phyloP scores from a whole-genome alignment of 2,113 vertebrate genomes.

The Neofelis nebulosa region DNA sequence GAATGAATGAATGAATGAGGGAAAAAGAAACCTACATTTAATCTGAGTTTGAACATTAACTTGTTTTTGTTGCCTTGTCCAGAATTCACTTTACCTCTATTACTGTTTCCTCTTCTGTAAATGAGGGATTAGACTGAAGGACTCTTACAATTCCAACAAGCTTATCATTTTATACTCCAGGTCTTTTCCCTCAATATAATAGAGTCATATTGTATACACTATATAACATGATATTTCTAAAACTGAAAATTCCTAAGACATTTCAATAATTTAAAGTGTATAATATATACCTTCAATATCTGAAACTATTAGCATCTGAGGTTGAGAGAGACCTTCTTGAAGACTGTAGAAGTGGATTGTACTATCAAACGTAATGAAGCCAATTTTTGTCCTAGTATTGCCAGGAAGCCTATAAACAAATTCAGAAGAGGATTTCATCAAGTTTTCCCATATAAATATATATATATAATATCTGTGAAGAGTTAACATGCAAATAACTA shows the following conservation, averaged over 20 bases:
- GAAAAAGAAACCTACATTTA: neutral
- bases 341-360: conserved; percentile 99
- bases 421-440: conserved; percentile 66
- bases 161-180: neutral
- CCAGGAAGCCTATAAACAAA: conserved; percentile 93
- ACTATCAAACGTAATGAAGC: conserved; percentile 98
- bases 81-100: conserved; percentile 16
- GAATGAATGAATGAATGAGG: neutral
- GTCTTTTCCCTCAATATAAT: conserved; percentile 32
- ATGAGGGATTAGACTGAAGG: neutral
- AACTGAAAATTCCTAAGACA: conserved; percentile 48
- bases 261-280: conserved; percentile 52
- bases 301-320: conserved; percentile 98
- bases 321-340: conserved; percentile 97
- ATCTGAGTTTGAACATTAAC: neutral
- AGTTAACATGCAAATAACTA: conserved; percentile 23
- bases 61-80: conserved; percentile 20
- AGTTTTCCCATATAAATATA: neutral
- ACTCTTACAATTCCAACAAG: neutral
- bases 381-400: conserved; percentile 97
- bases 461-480: neutral
- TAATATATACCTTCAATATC: conserved; percentile 94
- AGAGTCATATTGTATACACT: neutral
- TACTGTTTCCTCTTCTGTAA: conserved; percentile 12
- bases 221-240: conserved; percentile 26